Evolutionary conservation across 1,140 invertebrate species (phyloP), one percentile per base, ranked within the genome.

Genomic region (Pseudobourletiella spinata): DNA sequence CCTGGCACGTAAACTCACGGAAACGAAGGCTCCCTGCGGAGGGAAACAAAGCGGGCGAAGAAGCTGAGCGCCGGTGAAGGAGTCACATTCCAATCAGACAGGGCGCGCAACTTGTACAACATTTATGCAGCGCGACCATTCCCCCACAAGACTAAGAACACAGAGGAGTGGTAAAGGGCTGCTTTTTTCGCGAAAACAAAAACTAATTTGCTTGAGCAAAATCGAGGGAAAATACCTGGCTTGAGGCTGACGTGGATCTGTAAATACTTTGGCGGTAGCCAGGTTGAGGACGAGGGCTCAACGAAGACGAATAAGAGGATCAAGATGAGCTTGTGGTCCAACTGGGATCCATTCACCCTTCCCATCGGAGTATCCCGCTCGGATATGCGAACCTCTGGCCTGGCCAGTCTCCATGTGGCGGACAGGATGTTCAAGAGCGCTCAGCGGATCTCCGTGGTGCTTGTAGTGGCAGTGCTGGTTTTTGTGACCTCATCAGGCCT

Each of bases 401-500:
- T 68, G 59, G 59, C 62, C 25, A 42, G 64, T 18, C 61, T 66
- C 22, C 51, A 59, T 26, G 48, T 59, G 15, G 64, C 61, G 6
- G 64, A 69, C 64, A 48, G 44, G 30, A 60, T 69, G 61, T 54
- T 69, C 42, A 63, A 63, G 61, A 69, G 52, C 57, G 62, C 56
- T 54, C 67, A 66, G 52, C 61, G 64, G 50, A 60, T 69, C 62
- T 61, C 64, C 28, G 52, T 69, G 61, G 64, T 69, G 61, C 67
- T 69, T 42, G 39, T 69, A 63, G 64, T 61, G 43, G 68, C 64
- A 20, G 61, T 69, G 59, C 51, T 66, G 35, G 68, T 69, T 43
- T 65, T 69, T 32, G 68, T 66, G 32, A 66, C 67, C 24, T 69
- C 67, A 18, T 69, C 67, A 16, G 61, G 64, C 8, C 39, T 69